These are phyloP conservation scores for Tipula helvola DNA, from an alignment of 2,888 invertebrate species.

Conservation along the genomic window DNA sequence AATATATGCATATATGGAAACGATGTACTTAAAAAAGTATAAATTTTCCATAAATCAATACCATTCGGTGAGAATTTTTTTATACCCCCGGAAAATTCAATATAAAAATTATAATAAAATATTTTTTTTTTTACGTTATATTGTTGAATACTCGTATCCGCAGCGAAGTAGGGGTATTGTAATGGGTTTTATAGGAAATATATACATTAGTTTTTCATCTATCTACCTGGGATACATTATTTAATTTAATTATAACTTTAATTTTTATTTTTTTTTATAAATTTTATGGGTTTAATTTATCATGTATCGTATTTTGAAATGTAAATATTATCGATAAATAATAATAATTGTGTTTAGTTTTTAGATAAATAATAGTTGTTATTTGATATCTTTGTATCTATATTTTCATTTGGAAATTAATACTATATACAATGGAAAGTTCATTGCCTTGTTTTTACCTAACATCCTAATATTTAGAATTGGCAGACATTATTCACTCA, in stretches of 20 bases:
- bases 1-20: neutral
- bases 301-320: neutral
- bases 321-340: neutral
- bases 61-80: neutral
- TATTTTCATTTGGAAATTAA: no score
- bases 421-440: no score
- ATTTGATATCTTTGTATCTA: neutral
- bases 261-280: neutral
- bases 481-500: no score
- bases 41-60: neutral
- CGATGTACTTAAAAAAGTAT: neutral
- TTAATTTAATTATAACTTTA: neutral
- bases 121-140: neutral
- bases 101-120: neutral
- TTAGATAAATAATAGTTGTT: neutral
- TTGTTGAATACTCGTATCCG: neutral
- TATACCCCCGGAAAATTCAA: neutral
- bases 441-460: no score
- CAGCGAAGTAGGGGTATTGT: neutral
- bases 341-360: neutral
- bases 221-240: neutral
- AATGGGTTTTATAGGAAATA: neutral
- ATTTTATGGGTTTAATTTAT: neutral
- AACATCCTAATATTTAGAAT: no score
- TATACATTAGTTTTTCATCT: neutral